Percentiles rank a stretch among this genome's conserved stretches.
Conservation (phyloP, 2,888 invertebrate genomes). For the Melanostoma mellinum region DNA sequence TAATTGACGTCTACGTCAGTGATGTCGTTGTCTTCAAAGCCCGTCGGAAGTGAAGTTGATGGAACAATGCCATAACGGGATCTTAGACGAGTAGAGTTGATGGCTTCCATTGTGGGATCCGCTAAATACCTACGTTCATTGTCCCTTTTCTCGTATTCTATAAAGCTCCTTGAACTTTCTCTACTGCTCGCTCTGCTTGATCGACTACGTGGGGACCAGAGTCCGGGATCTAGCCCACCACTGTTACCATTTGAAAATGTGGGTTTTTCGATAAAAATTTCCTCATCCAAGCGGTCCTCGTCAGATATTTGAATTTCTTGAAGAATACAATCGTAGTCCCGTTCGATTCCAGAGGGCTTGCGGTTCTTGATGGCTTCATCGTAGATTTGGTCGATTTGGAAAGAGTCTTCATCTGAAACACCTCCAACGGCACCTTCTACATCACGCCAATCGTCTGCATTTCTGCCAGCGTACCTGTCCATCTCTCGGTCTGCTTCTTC, state of each 20-base stretch:
- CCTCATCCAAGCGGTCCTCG: constrained; percentile 65
- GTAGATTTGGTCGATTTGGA: constrained; percentile 80
- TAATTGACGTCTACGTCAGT: constrained; percentile 78
- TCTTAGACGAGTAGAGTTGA: constrained; percentile 78
- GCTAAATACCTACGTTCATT: constrained; percentile 79
- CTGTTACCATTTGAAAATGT: constrained; percentile 3
- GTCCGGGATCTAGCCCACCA: constrained; percentile 2
- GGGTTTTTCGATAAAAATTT: constrained; percentile 9
- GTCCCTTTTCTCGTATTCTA: constrained; percentile 77
- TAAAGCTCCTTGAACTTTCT: constrained; percentile 74
- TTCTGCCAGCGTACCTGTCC: constrained; percentile 78
- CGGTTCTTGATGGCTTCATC: constrained; percentile 80
- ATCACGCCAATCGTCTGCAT: constrained; percentile 79
- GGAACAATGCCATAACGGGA: constrained; percentile 80
- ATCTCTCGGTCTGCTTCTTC: constrained; percentile 80
- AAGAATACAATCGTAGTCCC: constrained; percentile 80
- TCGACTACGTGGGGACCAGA: constrained; percentile 55
- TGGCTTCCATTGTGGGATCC: constrained; percentile 77
- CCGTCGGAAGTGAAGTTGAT: constrained; percentile 74
- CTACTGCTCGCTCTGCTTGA: constrained; percentile 65
- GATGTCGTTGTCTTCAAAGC: constrained; percentile 74
- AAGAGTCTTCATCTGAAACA: constrained; percentile 77
- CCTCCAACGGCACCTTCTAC: constrained; percentile 79
- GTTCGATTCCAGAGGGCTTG: constrained; percentile 79
- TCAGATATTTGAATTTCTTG: constrained; percentile 76